A percentile compares a stretch with the other conserved stretches of the same genome.
These are phyloP conservation scores for Danio kyathit DNA, from an alignment of 2,797 vertebrate species.

Conservation along the genomic window DNA sequence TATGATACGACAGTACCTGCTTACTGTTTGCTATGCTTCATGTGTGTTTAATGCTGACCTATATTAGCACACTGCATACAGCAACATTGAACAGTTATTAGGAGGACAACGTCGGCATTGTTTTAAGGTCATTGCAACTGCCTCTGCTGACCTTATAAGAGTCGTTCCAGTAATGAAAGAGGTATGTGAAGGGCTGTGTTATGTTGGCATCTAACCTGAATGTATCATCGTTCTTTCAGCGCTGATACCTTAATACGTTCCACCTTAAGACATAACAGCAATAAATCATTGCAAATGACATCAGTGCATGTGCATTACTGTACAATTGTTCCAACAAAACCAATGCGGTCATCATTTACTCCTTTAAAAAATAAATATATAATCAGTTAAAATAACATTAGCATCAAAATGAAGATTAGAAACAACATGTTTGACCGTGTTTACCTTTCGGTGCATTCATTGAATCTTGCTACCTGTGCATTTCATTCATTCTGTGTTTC, in stretches of 20 bases:
- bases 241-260: not conserved
- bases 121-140: slow-evolving; percentile 10
- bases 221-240: not conserved
- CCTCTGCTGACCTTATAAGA: slow-evolving; percentile 11
- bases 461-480: not conserved
- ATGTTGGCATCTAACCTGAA: not conserved
- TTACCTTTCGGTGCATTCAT: not conserved
- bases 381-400: no score
- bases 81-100: slow-evolving; percentile 1
- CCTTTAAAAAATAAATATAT: not conserved
- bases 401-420: not conserved
- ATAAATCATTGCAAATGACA: slow-evolving; percentile 17
- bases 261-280: slow-evolving; percentile 14
- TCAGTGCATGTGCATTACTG: slow-evolving; percentile 20
- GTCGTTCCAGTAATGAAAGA: slow-evolving; percentile 14
- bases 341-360: not conserved
- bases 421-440: not conserved
- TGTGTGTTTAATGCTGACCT: slow-evolving; percentile 27
- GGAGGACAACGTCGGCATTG: slow-evolving; percentile 7
- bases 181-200: not conserved
- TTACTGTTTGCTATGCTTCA: slow-evolving; percentile 1
- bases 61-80: slow-evolving; percentile 3
- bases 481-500: slow-evolving; percentile 15
- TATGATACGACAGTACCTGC: not conserved
- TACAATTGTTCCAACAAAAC: slow-evolving; percentile 3